Conservation (phyloP, 2,113 vertebrate genomes). For the Podiceps cristatus region DNA sequence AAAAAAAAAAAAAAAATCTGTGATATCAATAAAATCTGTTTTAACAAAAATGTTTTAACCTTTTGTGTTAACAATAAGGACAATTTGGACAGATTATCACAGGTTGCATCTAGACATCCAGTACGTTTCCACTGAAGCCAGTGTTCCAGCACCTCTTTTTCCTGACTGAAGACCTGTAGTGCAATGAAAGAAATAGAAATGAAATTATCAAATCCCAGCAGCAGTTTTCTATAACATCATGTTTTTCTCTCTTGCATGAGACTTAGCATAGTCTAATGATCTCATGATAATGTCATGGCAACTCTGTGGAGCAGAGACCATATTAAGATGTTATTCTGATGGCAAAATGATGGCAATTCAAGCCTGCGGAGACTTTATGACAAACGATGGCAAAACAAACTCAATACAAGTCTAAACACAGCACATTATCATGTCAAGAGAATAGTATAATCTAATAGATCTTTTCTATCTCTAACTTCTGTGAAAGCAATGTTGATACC, state of each 20-base stretch:
- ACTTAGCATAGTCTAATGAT: slow-evolving; percentile 60
- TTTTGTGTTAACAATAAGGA: background rate
- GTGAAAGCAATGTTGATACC: slow-evolving; percentile 42
- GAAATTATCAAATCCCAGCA: slow-evolving; percentile 15
- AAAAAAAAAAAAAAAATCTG: background rate
- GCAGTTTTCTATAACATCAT: slow-evolving; percentile 9
- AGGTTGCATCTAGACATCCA: background rate
- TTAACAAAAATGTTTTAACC: background rate
- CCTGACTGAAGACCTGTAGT: background rate
- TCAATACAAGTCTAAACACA: slow-evolving; percentile 45
- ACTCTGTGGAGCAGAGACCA: slow-evolving; percentile 39
- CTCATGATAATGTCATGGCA: slow-evolving; percentile 60
- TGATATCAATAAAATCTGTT: background rate
- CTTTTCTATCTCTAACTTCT: slow-evolving; percentile 25
- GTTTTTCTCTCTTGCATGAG: slow-evolving; percentile 3
- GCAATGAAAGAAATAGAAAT: slow-evolving; percentile 2
- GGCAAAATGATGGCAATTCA: slow-evolving; percentile 66
- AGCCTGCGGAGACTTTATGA: slow-evolving; percentile 50
- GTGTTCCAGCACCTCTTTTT: background rate
- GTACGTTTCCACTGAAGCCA: background rate
- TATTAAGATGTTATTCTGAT: slow-evolving; percentile 75
- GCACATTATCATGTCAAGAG: slow-evolving; percentile 58
- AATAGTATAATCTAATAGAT: slow-evolving; percentile 48
- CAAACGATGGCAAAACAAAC: slow-evolving; percentile 56
- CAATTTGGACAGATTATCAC: background rate